Conservation (phyloP, 1,140 invertebrate genomes). For the Coelopa frigida region DNA sequence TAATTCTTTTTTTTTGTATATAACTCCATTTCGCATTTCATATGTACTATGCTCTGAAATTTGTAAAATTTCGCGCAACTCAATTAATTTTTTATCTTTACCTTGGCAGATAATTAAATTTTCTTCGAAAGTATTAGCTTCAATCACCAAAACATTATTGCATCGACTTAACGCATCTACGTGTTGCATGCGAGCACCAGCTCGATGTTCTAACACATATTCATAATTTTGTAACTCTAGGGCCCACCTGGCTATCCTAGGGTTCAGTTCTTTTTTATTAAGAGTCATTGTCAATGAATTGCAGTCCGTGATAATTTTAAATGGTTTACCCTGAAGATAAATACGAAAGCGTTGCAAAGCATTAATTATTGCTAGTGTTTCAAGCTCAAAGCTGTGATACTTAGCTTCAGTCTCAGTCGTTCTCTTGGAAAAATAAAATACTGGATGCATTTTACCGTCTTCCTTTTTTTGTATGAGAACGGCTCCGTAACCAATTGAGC, state of each 20-base stretch:
- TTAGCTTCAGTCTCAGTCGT: conserved; percentile 26
- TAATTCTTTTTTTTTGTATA: conserved; percentile 23
- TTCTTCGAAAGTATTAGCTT: conserved; percentile 13
- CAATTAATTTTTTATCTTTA: conserved; percentile 36
- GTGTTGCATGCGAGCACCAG: conserved; percentile 32
- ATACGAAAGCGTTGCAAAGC: conserved; percentile 27
- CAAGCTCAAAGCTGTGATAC: conserved; percentile 39
- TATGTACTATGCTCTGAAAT: conserved; percentile 19
- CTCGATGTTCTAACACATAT: conserved; percentile 27
- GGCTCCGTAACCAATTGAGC: conserved; percentile 23
- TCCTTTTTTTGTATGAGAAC: conserved; percentile 19
- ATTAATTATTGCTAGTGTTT: conserved; percentile 28
- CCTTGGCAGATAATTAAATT: conserved; percentile 25
- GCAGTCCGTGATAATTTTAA: conserved; percentile 45
- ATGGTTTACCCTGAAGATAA: conserved; percentile 46
- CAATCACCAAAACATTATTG: neutral
- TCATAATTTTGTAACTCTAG: conserved; percentile 34
- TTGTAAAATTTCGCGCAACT: conserved; percentile 18
- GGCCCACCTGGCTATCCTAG: conserved; percentile 36
- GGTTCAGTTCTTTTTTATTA: conserved; percentile 35
- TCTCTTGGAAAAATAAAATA: conserved; percentile 35
- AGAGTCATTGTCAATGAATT: conserved; percentile 38
- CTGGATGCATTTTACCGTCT: conserved; percentile 23
- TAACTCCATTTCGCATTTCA: conserved; percentile 19
- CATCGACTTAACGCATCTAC: conserved; percentile 21